Conservation (phyloP, 2,888 invertebrate species). For the Patella pellucida region DNA sequence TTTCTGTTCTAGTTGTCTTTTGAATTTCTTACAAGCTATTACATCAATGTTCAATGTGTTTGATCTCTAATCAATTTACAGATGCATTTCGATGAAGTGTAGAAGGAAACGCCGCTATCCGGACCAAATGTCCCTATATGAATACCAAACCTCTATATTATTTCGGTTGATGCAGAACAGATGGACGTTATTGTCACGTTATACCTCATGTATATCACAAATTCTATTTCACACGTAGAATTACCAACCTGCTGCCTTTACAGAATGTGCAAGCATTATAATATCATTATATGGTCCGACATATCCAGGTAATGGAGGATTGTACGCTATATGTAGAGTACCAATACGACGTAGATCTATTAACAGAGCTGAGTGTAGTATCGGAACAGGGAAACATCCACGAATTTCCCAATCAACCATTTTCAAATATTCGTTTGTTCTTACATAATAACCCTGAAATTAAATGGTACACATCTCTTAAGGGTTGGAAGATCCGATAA, state of each 20-base stretch:
- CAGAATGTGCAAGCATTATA: slow-evolving; percentile 89
- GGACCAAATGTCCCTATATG: too few relatives aligned
- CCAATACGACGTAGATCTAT: slow-evolving; percentile 78
- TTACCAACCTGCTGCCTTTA: slow-evolving; percentile 77
- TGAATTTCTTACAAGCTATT: too few relatives aligned
- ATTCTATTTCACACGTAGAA: background rate
- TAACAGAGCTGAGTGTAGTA: slow-evolving; percentile 91
- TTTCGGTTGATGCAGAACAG: too few relatives aligned
- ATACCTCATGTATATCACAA: too few relatives aligned
- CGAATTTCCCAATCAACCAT: slow-evolving; percentile 78
- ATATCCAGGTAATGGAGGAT: slow-evolving; percentile 75
- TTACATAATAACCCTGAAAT: slow-evolving; percentile 78
- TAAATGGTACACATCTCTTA: background rate
- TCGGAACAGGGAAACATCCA: slow-evolving; percentile 88
- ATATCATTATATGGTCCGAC: slow-evolving; percentile 91
- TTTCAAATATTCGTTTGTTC: slow-evolving; percentile 87
- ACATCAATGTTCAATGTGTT: too few relatives aligned
- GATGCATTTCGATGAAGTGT: too few relatives aligned
- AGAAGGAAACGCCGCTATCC: too few relatives aligned
- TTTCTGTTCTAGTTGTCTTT: too few relatives aligned
- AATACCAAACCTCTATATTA: too few relatives aligned
- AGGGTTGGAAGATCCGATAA: too few relatives aligned
- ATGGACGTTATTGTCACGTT: too few relatives aligned
- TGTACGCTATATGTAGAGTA: slow-evolving; percentile 82
- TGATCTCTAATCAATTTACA: too few relatives aligned